A percentile compares a stretch with the other conserved stretches of the same genome.
Conservation (phyloP, 2,888 invertebrate species). For the Synergus gifuensis region DNA sequence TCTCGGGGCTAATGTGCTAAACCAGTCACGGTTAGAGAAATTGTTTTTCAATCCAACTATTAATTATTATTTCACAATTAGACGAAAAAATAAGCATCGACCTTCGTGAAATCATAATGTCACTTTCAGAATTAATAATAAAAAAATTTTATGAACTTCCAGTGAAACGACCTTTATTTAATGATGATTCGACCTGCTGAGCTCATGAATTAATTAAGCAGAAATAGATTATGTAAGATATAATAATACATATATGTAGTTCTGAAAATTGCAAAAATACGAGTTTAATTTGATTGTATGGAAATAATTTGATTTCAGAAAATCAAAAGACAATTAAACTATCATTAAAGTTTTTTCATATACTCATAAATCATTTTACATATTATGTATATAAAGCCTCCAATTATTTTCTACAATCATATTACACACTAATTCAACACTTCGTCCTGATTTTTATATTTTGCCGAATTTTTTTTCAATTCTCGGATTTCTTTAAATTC, state of each 20-base stretch:
- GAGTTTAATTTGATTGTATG: background rate
- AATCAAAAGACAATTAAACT: background rate
- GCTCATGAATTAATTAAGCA: background rate
- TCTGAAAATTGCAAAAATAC: background rate
- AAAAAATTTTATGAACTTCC: background rate
- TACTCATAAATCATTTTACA: background rate
- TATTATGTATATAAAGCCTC: background rate
- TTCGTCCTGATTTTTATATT: background rate
- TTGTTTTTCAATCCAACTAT: slow-evolving; percentile 39
- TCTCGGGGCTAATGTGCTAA: slow-evolving; percentile 12
- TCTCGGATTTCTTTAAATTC: too few relatives aligned
- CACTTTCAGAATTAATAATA: background rate
- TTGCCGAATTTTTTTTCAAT: background rate
- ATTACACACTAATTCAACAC: background rate
- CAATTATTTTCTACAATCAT: background rate
- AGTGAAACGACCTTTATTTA: background rate
- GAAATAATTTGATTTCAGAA: background rate
- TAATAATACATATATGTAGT: too few relatives aligned
- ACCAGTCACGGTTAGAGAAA: slow-evolving; percentile 22
- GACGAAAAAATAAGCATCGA: background rate
- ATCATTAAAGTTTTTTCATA: background rate
- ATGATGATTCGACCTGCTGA: background rate
- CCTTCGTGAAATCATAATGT: slow-evolving; percentile 6
- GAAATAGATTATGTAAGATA: background rate
- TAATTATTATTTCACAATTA: slow-evolving; percentile 23